Conservation (phyloP, 1,140 invertebrate species). For the Camponotus floridanus region DNA sequence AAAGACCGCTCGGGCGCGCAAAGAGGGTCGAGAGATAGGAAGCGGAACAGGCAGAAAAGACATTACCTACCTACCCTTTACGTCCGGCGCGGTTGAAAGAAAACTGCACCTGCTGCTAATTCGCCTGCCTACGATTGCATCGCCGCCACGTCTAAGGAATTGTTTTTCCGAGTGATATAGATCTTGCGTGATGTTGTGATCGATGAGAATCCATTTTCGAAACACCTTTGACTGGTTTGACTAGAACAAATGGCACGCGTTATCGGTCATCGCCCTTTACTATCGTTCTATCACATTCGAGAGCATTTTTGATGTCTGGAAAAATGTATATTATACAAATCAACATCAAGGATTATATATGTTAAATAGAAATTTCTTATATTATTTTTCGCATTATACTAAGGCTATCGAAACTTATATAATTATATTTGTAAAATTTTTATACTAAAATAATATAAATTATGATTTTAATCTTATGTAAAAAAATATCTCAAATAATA, state of each 20-base stretch:
- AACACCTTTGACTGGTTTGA: conserved; percentile 14
- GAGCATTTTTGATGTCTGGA: conserved; percentile 22
- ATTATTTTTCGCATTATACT: no score
- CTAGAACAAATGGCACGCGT: conserved; percentile 29
- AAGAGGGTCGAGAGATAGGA: conserved; percentile 19
- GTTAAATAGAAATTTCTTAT: neutral
- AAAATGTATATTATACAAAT: neutral
- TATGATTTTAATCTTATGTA: no score
- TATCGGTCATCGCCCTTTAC: conserved; percentile 31
- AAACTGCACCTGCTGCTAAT: conserved; percentile 70
- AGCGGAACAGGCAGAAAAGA: conserved; percentile 59
- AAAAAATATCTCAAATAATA: neutral
- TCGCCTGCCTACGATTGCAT: conserved; percentile 75
- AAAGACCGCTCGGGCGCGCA: conserved; percentile 16
- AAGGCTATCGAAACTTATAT: no score
- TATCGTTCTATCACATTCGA: conserved; percentile 21
- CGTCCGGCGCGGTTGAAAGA: conserved; percentile 64
- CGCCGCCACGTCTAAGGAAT: conserved; percentile 56
- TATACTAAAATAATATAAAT: neutral
- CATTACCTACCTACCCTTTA: conserved; percentile 76
- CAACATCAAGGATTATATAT: no score
- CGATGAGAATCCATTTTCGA: conserved; percentile 55
- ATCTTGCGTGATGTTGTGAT: conserved; percentile 48
- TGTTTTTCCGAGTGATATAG: conserved; percentile 65
- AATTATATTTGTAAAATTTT: no score